Evolutionary conservation across 30 jellyfish, hydroid and myxozoan species (phyloP).

Genomic region (Cassiopea andromeda): DNA sequence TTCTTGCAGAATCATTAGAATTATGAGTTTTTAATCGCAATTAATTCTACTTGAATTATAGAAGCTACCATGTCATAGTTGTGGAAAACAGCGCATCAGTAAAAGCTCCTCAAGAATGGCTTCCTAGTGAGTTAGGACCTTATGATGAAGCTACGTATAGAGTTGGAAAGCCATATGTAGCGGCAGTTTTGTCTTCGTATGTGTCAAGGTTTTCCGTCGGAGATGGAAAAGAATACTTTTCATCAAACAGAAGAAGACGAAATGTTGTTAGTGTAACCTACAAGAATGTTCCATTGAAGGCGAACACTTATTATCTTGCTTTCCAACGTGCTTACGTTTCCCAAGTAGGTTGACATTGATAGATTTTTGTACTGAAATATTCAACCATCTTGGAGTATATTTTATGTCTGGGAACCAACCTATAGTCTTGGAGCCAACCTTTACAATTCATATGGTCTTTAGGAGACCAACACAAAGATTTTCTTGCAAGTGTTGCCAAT

Average conservation of each 20-base stretch:
- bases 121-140: slow-evolving; percentile 24
- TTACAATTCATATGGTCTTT: too few relatives aligned
- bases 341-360: slow-evolving; percentile 27
- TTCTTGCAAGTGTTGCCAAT: too few relatives aligned
- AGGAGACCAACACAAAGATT: too few relatives aligned
- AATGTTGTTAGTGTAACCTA: slow-evolving; percentile 30
- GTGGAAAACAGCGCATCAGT: slow-evolving; percentile 14
- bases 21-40: not conserved
- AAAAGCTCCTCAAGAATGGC: slow-evolving; percentile 29
- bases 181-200: slow-evolving; percentile 74
- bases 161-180: slow-evolving; percentile 66
- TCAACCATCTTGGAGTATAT: not conserved
- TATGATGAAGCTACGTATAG: slow-evolving; percentile 50
- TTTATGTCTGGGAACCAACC: too few relatives aligned
- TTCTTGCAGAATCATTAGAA: not conserved
- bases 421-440: too few relatives aligned
- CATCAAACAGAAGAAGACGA: slow-evolving; percentile 25
- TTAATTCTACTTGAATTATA: not conserved
- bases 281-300: slow-evolving; percentile 63
- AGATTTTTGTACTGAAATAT: not conserved
- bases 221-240: slow-evolving; percentile 71
- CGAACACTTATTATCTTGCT: slow-evolving; percentile 56
- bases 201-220: slow-evolving; percentile 64
- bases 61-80: slow-evolving; percentile 76
- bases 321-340: slow-evolving; percentile 68